Conservation (phyloP, 2,888 invertebrate species). For the Galerucella calmariensis region DNA sequence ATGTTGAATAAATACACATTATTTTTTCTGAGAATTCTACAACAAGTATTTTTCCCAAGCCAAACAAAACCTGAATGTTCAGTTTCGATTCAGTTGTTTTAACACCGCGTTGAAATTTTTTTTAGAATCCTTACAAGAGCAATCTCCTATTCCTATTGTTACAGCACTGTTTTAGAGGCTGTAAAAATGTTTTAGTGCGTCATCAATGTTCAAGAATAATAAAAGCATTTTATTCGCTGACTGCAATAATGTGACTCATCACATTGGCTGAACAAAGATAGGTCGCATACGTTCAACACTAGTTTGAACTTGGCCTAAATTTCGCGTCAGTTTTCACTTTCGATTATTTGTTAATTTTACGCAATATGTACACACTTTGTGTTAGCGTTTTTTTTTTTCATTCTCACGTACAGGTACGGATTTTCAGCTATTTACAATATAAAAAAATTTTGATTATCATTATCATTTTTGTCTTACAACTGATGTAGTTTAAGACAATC, state of each 20-base stretch:
- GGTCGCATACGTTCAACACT: constrained; percentile 48
- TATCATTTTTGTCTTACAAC: no score
- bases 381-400: constrained; percentile 34
- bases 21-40: neutral
- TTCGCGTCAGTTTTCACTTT: constrained; percentile 61
- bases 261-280: constrained; percentile 42
- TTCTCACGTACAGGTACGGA: constrained; percentile 19
- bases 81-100: neutral
- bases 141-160: constrained; percentile 13
- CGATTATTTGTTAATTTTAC: constrained; percentile 60
- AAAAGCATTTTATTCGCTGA: constrained; percentile 30
- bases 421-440: neutral
- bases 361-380: constrained; percentile 52
- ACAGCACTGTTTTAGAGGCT: constrained; percentile 20
- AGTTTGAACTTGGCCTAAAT: constrained; percentile 62
- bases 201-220: constrained; percentile 26
- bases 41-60: neutral
- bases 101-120: neutral
- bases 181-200: constrained; percentile 31
- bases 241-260: constrained; percentile 45
- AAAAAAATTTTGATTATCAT: neutral
- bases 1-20: neutral
- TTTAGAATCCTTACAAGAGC: neutral
- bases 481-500: neutral
- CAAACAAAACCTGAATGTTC: neutral